Conservation (phyloP, 2,888 invertebrate species). For the Biston stratarius region DNA sequence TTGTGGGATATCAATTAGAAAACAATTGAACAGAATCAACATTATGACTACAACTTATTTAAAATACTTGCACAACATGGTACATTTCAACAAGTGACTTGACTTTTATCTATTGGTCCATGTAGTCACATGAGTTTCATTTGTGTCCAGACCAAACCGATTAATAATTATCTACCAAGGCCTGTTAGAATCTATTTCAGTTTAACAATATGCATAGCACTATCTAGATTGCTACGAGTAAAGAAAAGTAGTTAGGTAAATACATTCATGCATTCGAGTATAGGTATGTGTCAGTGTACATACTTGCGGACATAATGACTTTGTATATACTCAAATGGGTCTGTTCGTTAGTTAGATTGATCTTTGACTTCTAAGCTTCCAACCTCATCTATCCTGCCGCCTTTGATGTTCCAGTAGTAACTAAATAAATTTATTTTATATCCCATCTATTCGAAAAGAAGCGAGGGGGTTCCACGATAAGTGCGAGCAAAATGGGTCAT, state of each 20-base stretch:
- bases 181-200: conserved; percentile 5
- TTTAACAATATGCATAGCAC: conserved; percentile 7
- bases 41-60: not conserved
- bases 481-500: no score
- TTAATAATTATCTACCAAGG: conserved; percentile 27
- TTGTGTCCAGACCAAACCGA: conserved; percentile 28
- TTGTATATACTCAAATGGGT: conserved; percentile 3
- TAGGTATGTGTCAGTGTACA: no score
- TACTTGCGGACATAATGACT: conserved; percentile 2
- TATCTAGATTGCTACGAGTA: not conserved
- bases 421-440: not conserved
- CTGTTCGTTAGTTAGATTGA: conserved; percentile 4
- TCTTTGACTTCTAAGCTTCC: conserved; percentile 4
- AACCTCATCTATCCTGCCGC: conserved; percentile 8
- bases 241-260: no score
- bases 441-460: no score
- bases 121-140: conserved; percentile 15
- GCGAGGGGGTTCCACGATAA: no score
- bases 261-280: no score
- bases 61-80: not conserved
- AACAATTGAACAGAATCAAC: not conserved
- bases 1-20: not conserved
- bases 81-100: not conserved
- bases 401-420: not conserved
- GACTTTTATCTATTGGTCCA: not conserved